These are phyloP conservation scores for Acanthurus lineatus DNA, from an alignment of 2,797 vertebrate species.

Conservation along the genomic window DNA sequence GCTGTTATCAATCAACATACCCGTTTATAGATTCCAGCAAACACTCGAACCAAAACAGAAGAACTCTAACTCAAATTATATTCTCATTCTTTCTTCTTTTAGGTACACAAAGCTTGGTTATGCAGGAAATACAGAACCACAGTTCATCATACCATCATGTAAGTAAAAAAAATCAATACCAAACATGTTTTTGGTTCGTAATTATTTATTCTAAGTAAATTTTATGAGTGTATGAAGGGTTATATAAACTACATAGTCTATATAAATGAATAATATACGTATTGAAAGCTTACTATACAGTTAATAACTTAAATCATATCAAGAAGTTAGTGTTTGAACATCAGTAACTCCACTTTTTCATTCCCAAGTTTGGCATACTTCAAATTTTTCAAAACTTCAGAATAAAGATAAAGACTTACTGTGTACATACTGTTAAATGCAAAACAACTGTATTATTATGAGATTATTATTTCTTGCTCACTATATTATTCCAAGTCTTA, in stretches of 20 bases:
- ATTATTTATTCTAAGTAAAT: fast-evolving
- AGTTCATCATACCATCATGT: conserved; percentile 99
- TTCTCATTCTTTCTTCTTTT: conserved; percentile 21
- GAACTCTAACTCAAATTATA: too few relatives aligned
- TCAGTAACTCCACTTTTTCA: too few relatives aligned
- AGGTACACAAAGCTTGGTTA: conserved; percentile 99
- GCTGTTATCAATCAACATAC: fast-evolving
- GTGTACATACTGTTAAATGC: too few relatives aligned
- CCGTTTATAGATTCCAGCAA: fast-evolving
- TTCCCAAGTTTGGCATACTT: too few relatives aligned
- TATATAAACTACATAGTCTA: fast-evolving
- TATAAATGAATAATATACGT: fast-evolving
- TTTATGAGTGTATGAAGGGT: not conserved
- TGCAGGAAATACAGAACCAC: conserved; percentile 98
- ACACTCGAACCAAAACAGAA: not conserved
- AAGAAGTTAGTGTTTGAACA: not conserved
- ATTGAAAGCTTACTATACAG: not conserved
- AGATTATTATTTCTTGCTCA: not conserved
- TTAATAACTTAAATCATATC: not conserved
- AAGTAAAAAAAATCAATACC: conserved; percentile 85
- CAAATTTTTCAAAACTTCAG: too few relatives aligned
- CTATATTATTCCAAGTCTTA: not conserved
- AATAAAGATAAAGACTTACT: too few relatives aligned
- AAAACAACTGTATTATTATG: too few relatives aligned
- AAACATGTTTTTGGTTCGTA: not conserved